phyloP scores from a whole-genome alignment of 2,888 invertebrate species.

The Pandemis corylana region DNA sequence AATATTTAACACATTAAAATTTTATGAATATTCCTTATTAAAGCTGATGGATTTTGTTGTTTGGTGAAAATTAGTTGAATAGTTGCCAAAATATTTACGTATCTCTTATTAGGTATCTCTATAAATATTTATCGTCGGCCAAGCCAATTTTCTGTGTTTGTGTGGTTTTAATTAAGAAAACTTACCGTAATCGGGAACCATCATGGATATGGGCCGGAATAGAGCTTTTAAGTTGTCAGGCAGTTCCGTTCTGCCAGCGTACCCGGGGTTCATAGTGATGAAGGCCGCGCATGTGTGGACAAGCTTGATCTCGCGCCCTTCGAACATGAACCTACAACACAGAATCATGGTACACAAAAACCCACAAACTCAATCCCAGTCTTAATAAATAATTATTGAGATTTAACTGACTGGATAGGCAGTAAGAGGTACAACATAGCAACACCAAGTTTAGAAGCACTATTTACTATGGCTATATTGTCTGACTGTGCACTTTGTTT shows the following conservation, averaged over 20 bases:
- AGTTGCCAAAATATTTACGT: too few species aligned
- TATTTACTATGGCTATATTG: background rate
- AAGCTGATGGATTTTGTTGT: too few species aligned
- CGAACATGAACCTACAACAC: conserved; percentile 90
- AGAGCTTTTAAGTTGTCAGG: conserved; percentile 95
- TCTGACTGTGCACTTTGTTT: background rate
- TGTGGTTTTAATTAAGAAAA: background rate
- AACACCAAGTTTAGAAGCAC: too few species aligned
- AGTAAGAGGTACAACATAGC: too few species aligned
- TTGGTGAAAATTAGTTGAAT: too few species aligned
- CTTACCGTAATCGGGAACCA: conserved; percentile 95
- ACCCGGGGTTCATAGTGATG: conserved; percentile 97
- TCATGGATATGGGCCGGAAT: conserved; percentile 95
- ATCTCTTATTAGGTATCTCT: too few species aligned
- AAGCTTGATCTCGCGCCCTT: conserved; percentile 94
- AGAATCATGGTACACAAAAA: background rate
- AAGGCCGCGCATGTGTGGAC: conserved; percentile 93
- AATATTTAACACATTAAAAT: too few species aligned
- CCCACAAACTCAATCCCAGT: background rate
- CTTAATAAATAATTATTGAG: too few species aligned
- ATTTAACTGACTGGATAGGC: too few species aligned
- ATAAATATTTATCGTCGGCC: too few species aligned
- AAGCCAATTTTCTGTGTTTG: background rate
- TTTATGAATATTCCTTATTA: too few species aligned
- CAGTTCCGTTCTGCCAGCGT: conserved; percentile 94